These are phyloP conservation scores for Pollenia amentaria DNA, from an alignment of 2,888 invertebrate genomes.

Conservation along the genomic window DNA sequence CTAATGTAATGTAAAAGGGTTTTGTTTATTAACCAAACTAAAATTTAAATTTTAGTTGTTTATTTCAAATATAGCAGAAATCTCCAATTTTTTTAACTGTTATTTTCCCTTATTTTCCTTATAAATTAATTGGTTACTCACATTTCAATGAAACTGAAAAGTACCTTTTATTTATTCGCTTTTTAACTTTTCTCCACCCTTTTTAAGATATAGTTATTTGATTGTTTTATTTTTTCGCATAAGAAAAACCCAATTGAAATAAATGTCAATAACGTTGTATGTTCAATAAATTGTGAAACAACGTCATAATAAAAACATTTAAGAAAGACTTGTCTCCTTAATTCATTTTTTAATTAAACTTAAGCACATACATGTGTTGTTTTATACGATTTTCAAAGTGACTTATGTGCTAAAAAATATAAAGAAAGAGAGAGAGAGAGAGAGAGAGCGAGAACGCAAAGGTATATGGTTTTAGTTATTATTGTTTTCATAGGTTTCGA, in stretches of 20 bases:
- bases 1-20: too few species aligned
- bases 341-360: slow-evolving; percentile 55
- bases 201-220: slow-evolving; percentile 25
- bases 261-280: slow-evolving; percentile 62
- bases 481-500: not conserved
- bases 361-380: slow-evolving; percentile 20
- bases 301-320: slow-evolving; percentile 55
- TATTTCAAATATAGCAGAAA: not conserved
- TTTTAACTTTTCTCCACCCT: slow-evolving; percentile 11
- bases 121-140: slow-evolving; percentile 33
- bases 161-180: not conserved
- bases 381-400: not conserved
- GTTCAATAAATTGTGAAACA: slow-evolving; percentile 53
- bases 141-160: slow-evolving; percentile 47
- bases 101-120: slow-evolving; percentile 1
- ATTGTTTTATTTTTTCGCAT: slow-evolving; percentile 26
- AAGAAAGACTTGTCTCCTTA: slow-evolving; percentile 20
- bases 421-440: too few species aligned
- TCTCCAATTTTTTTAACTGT: slow-evolving; percentile 4
- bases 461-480: not conserved
- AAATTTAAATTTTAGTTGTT: too few species aligned
- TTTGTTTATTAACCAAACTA: too few species aligned
- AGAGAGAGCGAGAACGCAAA: too few species aligned
- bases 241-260: slow-evolving; percentile 62
- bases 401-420: not conserved